Evolutionary conservation across 2,113 vertebrate species (phyloP).

Genomic region (Zosterops borbonicus): DNA sequence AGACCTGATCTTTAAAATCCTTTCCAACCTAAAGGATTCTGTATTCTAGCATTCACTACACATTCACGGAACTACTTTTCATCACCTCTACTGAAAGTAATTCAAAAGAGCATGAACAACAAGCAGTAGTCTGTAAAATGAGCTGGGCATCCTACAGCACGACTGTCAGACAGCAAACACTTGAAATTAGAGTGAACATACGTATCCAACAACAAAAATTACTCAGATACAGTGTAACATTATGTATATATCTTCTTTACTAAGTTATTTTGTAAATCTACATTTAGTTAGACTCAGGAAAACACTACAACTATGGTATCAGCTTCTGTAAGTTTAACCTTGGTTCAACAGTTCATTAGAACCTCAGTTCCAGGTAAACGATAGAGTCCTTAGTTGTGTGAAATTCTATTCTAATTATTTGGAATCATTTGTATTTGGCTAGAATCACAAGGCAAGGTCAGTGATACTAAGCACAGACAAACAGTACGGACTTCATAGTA

Average conservation of each 20-base stretch:
- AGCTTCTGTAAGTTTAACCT: not conserved
- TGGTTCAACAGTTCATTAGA: not conserved
- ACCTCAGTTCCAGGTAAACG: not conserved
- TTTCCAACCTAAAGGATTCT: not conserved
- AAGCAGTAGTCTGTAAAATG: not conserved
- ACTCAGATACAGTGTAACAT: not conserved
- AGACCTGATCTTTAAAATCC: not conserved
- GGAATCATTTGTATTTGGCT: not conserved
- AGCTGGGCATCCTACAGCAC: not conserved
- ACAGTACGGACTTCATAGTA: not conserved
- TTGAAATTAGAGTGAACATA: accelerated
- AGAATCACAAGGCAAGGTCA: not conserved
- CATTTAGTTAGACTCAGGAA: not conserved
- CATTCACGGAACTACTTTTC: not conserved
- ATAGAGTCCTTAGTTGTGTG: not conserved
- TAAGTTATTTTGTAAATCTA: not conserved
- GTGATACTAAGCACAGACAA: not conserved
- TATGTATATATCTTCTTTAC: not conserved
- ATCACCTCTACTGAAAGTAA: not conserved
- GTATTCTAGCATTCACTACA: not conserved
- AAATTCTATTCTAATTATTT: not conserved
- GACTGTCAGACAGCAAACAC: not conserved
- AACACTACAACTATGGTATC: not conserved
- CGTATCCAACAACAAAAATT: not conserved
- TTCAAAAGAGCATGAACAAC: not conserved